Conservation (phyloP, 2,888 invertebrate species). For the Thymelicus lineola region DNA sequence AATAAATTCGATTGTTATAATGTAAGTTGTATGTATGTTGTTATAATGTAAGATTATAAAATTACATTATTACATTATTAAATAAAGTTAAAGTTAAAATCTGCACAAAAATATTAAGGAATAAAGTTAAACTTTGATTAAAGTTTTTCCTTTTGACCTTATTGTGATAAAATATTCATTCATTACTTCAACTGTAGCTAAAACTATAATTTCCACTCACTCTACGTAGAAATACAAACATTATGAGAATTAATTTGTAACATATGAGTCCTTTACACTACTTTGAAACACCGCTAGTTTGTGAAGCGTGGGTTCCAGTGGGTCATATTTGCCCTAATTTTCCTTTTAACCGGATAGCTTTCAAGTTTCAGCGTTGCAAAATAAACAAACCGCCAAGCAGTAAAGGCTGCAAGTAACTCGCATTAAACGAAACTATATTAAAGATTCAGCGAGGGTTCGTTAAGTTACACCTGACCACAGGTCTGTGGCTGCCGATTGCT, state of each 20-base stretch:
- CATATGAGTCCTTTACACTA: slow-evolving; percentile 33
- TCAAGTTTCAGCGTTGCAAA: slow-evolving; percentile 55
- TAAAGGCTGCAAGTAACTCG: slow-evolving; percentile 69
- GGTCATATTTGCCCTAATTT: slow-evolving; percentile 48
- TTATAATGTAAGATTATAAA: too few relatives aligned
- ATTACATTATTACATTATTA: too few relatives aligned
- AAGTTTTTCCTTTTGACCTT: too few relatives aligned
- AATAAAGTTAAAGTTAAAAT: too few relatives aligned
- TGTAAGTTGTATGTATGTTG: too few relatives aligned
- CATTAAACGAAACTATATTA: slow-evolving; percentile 82
- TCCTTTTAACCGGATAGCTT: slow-evolving; percentile 51
- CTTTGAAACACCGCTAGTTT: slow-evolving; percentile 24
- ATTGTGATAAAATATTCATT: background rate
- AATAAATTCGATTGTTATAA: too few relatives aligned
- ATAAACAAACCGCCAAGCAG: slow-evolving; percentile 62
- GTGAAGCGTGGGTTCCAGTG: slow-evolving; percentile 9
- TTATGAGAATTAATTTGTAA: slow-evolving; percentile 36
- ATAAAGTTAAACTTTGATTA: too few relatives aligned
- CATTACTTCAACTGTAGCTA: background rate
- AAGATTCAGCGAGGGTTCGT: slow-evolving; percentile 81
- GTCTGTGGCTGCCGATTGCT: slow-evolving; percentile 66
- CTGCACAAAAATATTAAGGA: too few relatives aligned
- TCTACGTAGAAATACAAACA: slow-evolving; percentile 1
- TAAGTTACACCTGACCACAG: slow-evolving; percentile 82
- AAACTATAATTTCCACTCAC: background rate